Conservation (phyloP, 2,113 vertebrate genomes). For the Todiramphus saurophagus region DNA sequence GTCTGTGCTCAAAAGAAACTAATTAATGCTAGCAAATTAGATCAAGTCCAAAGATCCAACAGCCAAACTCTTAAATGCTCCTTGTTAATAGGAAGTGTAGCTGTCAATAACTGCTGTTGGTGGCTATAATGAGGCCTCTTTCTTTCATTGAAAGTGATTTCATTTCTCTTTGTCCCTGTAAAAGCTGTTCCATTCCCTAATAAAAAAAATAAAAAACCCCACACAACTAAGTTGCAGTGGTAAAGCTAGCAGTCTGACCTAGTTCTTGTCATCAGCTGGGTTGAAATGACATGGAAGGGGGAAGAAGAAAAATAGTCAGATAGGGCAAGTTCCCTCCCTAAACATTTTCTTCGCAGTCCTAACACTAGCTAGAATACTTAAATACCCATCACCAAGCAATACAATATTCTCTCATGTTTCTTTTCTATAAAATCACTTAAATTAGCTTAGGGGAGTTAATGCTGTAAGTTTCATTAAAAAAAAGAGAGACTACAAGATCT, state of each 20-base stretch:
- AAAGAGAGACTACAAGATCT: not conserved
- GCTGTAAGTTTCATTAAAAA: not conserved
- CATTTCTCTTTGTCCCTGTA: constrained; percentile 85
- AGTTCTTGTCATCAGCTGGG: constrained; percentile 75
- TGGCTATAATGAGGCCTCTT: constrained; percentile 86
- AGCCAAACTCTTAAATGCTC: constrained; percentile 88
- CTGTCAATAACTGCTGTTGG: constrained; percentile 89
- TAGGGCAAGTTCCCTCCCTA: constrained; percentile 2
- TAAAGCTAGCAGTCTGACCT: constrained; percentile 71
- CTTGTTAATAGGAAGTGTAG: constrained; percentile 86
- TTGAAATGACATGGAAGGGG: constrained; percentile 54
- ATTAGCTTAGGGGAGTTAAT: constrained; percentile 26
- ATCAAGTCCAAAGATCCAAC: constrained; percentile 91
- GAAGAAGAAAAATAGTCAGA: constrained; percentile 24
- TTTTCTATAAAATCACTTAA: not conserved
- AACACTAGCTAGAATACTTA: constrained; percentile 38
- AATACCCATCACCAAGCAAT: constrained; percentile 22
- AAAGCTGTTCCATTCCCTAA: constrained; percentile 80
- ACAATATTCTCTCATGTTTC: constrained; percentile 13
- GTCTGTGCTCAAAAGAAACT: constrained; percentile 87
- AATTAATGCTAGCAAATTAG: constrained; percentile 98
- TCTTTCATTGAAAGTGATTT: constrained; percentile 91
- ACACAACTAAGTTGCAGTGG: constrained; percentile 69
- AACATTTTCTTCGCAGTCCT: constrained; percentile 48
- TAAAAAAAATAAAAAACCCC: not conserved